Base-by-base conservation (phyloP, 2,113 vertebrate species). In the Echinops telfairi region DNA sequence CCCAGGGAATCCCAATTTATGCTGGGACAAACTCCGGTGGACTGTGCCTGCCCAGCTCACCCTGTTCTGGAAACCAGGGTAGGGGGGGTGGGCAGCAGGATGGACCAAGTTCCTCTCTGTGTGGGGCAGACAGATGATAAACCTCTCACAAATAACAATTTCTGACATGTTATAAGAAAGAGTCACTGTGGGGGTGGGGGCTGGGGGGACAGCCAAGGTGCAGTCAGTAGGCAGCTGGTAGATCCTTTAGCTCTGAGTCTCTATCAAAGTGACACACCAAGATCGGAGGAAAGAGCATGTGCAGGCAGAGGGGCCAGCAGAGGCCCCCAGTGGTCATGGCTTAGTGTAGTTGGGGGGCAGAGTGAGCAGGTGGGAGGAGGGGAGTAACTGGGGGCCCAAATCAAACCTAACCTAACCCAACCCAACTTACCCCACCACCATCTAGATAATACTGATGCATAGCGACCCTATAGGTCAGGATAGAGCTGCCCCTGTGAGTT, bases 311-410 rank as follows among this genome's bases (percentile, higher is more conserved):
- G 57, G 29, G 60, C 25, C 1, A 73, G 68, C 25, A 33, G 3
- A 0, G 29, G 27, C 12, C 62, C 16, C 7, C 38, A 25, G 22
- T 3, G 1, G 40, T 6, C 22, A 23, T 2, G 17, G 58, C 6
- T 0, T 8, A 15, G 40, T 27, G 17, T 17, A 71, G 17, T 1
- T 11, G 17, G 33, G 85, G 36, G 47, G 1, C 2, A 76, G 68
- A 11, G 47, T 10, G 57, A 75, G n/a, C 1, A 16, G 6, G 62
- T 0, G 64, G 47, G 47, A 53, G 47, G 47, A 53, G 47, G 47
- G 47, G 47, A 14, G 47, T 53, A 53, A 53, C 12, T 53, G 1
- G 12, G 47, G 47, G 12, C 47, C 47, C 47, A 53, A 53, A 53
- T 53, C 47, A 53, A 53, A 53, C 47, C 47, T 53, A 53, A 53